These are phyloP conservation scores for Pectinophora gossypiella DNA, from an alignment of 1,140 invertebrate species.

Conservation along the genomic window DNA sequence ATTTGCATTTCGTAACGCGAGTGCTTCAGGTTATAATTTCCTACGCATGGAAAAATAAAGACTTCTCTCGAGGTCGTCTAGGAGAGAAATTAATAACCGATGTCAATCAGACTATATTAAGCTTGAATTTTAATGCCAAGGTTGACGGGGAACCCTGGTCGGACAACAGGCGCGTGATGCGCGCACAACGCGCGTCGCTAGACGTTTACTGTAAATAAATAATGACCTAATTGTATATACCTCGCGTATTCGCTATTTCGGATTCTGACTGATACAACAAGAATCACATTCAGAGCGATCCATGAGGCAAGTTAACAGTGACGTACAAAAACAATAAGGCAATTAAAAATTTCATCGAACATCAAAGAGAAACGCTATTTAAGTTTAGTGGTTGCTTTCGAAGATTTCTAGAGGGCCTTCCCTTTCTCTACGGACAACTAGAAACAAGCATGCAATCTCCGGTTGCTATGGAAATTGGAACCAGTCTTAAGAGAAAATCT, in stretches of 20 bases:
- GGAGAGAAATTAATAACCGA: too few species aligned
- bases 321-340: not conserved
- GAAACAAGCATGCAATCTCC: slow-evolving; percentile 15
- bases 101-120: too few species aligned
- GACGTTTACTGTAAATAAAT: slow-evolving; percentile 68
- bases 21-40: too few species aligned
- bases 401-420: slow-evolving; percentile 59
- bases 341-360: not conserved
- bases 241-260: slow-evolving; percentile 59
- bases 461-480: slow-evolving; percentile 22
- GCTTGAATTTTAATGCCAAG: slow-evolving; percentile 45
- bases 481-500: not conserved
- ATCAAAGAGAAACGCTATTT: slow-evolving; percentile 31
- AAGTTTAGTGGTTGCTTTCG: slow-evolving; percentile 42
- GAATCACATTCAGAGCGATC: too few species aligned
- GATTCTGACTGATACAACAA: slow-evolving; percentile 47
- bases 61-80: too few species aligned
- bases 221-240: slow-evolving; percentile 70
- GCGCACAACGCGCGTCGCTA: slow-evolving; percentile 38
- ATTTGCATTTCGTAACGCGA: too few species aligned
- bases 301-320: too few species aligned
- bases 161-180: slow-evolving; percentile 30
- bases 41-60: too few species aligned
- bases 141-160: slow-evolving; percentile 17
- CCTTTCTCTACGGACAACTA: slow-evolving; percentile 40